Percentiles rank a stretch among this genome's conserved stretches.
These are phyloP conservation scores for Argyrosomus regius DNA, from an alignment of 2,797 vertebrate genomes.

Conservation along the genomic window DNA sequence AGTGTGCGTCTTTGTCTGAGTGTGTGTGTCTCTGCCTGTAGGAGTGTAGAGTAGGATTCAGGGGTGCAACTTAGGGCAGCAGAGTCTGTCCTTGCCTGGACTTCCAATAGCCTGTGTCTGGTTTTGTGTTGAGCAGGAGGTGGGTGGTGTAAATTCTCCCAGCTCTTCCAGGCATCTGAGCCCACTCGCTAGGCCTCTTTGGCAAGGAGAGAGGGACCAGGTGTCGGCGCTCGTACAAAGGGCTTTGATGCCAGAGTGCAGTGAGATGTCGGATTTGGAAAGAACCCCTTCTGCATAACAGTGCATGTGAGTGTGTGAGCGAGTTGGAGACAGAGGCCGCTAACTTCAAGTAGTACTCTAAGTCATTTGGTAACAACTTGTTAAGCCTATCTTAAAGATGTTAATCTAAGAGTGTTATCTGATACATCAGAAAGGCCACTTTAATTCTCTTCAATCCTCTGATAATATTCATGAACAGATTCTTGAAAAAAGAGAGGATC, in stretches of 20 bases:
- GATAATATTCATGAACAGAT: background rate
- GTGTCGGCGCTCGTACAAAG: constrained; percentile 76
- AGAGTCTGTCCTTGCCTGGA: constrained; percentile 51
- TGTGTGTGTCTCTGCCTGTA: constrained; percentile 25
- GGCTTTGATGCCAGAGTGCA: constrained; percentile 80
- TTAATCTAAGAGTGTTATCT: constrained; percentile 25
- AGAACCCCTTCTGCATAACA: constrained; percentile 66
- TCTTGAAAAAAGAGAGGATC: background rate
- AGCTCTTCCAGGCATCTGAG: constrained; percentile 78
- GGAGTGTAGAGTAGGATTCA: constrained; percentile 19
- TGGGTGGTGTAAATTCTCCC: constrained; percentile 67
- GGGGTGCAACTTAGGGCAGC: constrained; percentile 38
- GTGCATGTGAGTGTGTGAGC: constrained; percentile 22
- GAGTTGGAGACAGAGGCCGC: constrained; percentile 4
- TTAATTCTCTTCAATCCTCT: background rate
- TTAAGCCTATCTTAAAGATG: constrained; percentile 30
- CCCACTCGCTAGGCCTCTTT: constrained; percentile 75
- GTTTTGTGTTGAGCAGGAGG: constrained; percentile 62
- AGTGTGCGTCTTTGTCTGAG: constrained; percentile 20
- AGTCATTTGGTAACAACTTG: constrained; percentile 30
- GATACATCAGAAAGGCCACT: constrained; percentile 1
- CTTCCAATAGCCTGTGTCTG: constrained; percentile 47
- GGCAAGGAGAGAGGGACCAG: constrained; percentile 81
- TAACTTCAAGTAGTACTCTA: constrained; percentile 42
- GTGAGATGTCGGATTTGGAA: constrained; percentile 71